Evolutionary conservation across 2,113 vertebrate genomes (phyloP), one percentile per base, ranked within the genome.

Genomic region (Conger conger): DNA sequence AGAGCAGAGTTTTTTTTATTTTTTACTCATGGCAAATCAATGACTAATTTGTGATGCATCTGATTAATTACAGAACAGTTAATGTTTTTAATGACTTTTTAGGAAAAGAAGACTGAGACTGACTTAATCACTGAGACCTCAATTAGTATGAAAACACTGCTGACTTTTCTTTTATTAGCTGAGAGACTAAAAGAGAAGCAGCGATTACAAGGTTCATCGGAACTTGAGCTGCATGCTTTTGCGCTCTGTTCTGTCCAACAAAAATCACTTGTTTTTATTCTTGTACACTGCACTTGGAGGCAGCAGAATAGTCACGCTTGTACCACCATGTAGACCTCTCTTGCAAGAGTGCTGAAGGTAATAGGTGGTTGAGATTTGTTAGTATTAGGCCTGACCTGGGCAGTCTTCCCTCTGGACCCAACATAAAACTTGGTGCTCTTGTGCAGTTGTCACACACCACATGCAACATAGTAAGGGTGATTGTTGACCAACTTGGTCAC

Each of bases 1-100:
- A 37, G 33, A 78, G 45, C 38, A 53, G 57, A 84, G 50, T 35
- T 6, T 82, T 17, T 15, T 15, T 77, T 50, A 57, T 33, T n/a
- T 50, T 77, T 57, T 57, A 53, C 76, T 86, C 82, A 86, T 82
- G 84, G 68, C 42, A 82, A 86, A 86, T 86, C 84, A 82, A 82
- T 86, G 54, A 76, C 40, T 53, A 73, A 83, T 83, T 83, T 77
- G 80, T 35, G 16, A 57, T 45, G 57, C 68, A 81, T 57, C 80
- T 82, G 63, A 82, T 77, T 82, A 77, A 86, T 82, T 82, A 81
- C 80, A 80, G 68, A 30, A 38, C 35, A 85, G 42, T 81, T 76
- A 73, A 82, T 82, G 23, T 45, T 20, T 80, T 30, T 50, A 86
- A 86, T 60, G 45, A 86, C 80, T 82, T 68, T 9, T 13, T 57